phyloP scores from a whole-genome alignment of 2,797 vertebrate genomes.

The Rhinichthys osculus region DNA sequence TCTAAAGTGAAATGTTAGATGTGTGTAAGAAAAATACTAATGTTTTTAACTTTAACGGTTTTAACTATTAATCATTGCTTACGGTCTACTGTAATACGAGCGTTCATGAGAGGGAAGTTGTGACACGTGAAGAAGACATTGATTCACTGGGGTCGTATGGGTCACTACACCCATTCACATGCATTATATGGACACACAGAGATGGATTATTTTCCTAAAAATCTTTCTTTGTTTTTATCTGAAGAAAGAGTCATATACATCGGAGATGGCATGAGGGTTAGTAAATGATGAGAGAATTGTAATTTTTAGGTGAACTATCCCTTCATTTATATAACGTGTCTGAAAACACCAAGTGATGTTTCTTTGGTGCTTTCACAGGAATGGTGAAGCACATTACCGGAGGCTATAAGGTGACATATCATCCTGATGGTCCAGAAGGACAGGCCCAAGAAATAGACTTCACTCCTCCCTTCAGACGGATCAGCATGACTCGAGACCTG shows the following conservation, averaged over 20 bases:
- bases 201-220: not conserved
- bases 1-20: not conserved
- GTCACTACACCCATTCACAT: not conserved
- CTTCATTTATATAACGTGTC: not conserved
- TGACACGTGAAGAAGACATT: not conserved
- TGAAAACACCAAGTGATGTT: not conserved
- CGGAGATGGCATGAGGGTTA: not conserved
- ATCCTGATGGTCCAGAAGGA: slow-evolving; percentile 94
- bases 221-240: not conserved
- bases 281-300: not conserved
- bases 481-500: slow-evolving; percentile 91
- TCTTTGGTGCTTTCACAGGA: slow-evolving; percentile 73
- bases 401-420: slow-evolving; percentile 89
- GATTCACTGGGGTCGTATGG: not conserved
- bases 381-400: slow-evolving; percentile 97
- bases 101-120: not conserved
- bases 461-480: slow-evolving; percentile 91
- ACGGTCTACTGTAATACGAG: not conserved
- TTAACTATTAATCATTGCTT: not conserved
- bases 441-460: slow-evolving; percentile 91
- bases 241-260: not conserved
- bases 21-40: too few relatives aligned
- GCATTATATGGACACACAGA: not conserved
- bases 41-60: not conserved
- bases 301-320: not conserved